These are phyloP conservation scores for Eulemur rubriventer DNA, from an alignment of 2,797 vertebrate genomes.

Conservation along the genomic window DNA sequence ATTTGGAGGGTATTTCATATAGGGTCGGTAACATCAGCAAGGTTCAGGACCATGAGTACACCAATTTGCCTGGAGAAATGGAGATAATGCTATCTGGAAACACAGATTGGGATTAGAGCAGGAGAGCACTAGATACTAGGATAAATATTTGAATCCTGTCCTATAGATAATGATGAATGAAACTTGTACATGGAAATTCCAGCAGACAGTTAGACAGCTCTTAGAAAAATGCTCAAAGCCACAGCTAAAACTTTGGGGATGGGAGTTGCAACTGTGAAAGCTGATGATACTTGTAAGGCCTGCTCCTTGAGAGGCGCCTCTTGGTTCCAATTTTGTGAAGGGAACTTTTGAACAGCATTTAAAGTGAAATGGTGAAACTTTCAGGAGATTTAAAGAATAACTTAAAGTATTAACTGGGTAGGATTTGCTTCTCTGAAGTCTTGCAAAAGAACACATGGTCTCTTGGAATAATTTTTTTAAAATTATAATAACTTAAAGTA, in stretches of 20 bases:
- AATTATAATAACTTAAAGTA: not conserved
- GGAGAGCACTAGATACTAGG: not conserved
- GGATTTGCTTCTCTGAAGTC: not conserved
- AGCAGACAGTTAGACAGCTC: not conserved
- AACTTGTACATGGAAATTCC: not conserved
- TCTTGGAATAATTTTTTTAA: slow-evolving; percentile 7
- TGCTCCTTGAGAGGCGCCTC: not conserved
- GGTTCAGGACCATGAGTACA: not conserved
- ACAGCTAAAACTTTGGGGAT: slow-evolving; percentile 1
- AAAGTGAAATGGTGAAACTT: slow-evolving; percentile 26
- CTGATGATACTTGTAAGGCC: not conserved
- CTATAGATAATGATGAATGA: not conserved
- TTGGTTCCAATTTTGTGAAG: not conserved
- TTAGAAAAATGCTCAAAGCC: not conserved
- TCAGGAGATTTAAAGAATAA: slow-evolving; percentile 1
- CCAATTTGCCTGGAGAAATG: not conserved
- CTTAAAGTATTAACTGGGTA: not conserved
- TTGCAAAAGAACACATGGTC: not conserved
- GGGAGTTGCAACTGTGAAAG: not conserved
- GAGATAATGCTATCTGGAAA: not conserved
- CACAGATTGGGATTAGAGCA: not conserved
- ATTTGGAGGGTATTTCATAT: not conserved
- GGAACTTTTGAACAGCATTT: slow-evolving; percentile 16
- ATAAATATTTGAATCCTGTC: not conserved
- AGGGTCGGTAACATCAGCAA: not conserved